Evolutionary conservation across 2,888 invertebrate genomes (phyloP).

Genomic region (Platycnemis pennipes): DNA sequence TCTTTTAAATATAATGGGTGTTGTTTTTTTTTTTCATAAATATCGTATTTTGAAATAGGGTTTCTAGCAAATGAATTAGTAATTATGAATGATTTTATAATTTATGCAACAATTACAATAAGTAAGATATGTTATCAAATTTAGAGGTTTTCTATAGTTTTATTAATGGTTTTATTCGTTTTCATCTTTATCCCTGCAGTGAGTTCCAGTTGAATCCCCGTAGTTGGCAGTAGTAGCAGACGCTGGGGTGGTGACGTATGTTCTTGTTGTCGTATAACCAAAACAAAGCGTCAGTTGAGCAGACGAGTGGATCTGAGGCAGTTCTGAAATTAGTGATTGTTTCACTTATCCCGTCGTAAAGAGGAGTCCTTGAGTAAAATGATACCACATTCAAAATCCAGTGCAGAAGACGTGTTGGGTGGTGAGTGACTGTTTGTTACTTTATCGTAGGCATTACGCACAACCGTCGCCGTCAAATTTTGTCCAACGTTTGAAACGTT

Average conservation of each 20-base stretch:
- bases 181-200: neutral
- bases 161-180: neutral
- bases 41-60: neutral
- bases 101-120: no score
- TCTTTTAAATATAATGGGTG: neutral
- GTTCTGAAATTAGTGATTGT: neutral
- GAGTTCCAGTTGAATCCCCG: neutral
- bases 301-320: constrained; percentile 60
- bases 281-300: constrained; percentile 71
- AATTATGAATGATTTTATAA: no score
- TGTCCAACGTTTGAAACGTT: neutral
- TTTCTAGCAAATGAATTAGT: no score
- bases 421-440: neutral
- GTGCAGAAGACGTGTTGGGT: constrained; percentile 39
- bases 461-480: neutral
- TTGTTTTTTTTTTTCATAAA: neutral
- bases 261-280: constrained; percentile 72
- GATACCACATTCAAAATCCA: constrained; percentile 58
- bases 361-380: constrained; percentile 41
- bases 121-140: no score
- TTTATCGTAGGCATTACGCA: neutral
- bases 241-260: constrained; percentile 51
- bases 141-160: neutral
- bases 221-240: constrained; percentile 46
- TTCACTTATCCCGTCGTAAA: neutral